These are phyloP conservation scores for Orientallactaga sibirica DNA, from an alignment of 2,797 vertebrate genomes.

Conservation along the genomic window DNA sequence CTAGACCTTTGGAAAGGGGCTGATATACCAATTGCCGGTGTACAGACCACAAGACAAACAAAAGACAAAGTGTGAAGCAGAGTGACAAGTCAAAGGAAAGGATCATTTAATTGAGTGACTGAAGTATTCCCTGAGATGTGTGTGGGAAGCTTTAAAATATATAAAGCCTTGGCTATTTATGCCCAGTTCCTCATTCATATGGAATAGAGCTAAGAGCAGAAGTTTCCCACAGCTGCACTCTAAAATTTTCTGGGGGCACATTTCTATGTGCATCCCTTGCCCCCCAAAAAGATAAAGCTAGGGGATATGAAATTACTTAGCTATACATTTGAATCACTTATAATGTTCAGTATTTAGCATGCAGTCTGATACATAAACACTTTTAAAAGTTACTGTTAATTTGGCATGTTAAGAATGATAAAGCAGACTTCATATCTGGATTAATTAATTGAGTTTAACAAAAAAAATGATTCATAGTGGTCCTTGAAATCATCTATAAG, in stretches of 20 bases:
- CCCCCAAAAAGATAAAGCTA: background rate
- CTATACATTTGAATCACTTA: background rate
- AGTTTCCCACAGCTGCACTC: accelerated
- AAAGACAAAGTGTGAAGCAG: background rate
- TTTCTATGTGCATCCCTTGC: background rate
- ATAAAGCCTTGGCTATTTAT: background rate
- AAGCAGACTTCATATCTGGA: background rate
- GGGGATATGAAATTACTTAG: background rate
- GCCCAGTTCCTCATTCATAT: background rate
- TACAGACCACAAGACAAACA: background rate
- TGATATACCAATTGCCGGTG: background rate
- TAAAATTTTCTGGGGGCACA: background rate
- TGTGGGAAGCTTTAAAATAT: background rate
- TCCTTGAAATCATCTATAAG: background rate
- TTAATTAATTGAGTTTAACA: constrained; percentile 28
- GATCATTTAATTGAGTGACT: background rate
- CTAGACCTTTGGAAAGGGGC: background rate
- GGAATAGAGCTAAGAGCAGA: background rate
- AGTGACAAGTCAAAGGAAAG: background rate
- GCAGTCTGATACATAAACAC: background rate
- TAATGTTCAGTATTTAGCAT: background rate
- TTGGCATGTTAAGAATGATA: background rate
- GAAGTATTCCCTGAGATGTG: background rate
- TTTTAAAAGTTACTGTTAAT: background rate
- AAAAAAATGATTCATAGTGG: background rate